Percentiles rank a stretch among this genome's conserved stretches.
Conservation (phyloP, 1,140 invertebrate species). For the Atopsyche davidsoni region DNA sequence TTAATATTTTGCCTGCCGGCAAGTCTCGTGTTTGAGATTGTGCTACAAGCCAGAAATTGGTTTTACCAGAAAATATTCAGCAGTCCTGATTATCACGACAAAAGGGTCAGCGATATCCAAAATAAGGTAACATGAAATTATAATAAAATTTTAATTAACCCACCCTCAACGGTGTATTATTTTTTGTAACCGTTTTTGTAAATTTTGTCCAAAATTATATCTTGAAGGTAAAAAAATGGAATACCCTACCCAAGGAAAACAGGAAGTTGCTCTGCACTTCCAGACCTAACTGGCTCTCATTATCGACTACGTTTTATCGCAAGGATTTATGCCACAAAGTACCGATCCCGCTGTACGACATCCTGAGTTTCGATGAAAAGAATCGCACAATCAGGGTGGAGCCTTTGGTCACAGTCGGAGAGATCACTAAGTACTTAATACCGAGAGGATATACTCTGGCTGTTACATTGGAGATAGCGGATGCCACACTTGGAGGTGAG, state of each 20-base stretch:
- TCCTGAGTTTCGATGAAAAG: conserved; percentile 61
- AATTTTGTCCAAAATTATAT: neutral
- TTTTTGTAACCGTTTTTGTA: neutral
- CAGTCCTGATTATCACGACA: conserved; percentile 47
- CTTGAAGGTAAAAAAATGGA: conserved; percentile 56
- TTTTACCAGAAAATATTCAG: conserved; percentile 43
- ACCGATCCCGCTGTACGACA: conserved; percentile 58
- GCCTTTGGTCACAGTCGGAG: conserved; percentile 76
- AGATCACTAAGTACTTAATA: conserved; percentile 65
- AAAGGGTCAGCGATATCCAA: conserved; percentile 54
- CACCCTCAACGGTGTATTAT: too few species aligned
- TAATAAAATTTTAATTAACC: conserved; percentile 1
- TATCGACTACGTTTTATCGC: conserved; percentile 61
- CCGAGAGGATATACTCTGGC: conserved; percentile 72
- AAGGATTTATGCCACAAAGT: conserved; percentile 59
- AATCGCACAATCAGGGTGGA: conserved; percentile 65
- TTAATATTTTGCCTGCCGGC: conserved; percentile 60
- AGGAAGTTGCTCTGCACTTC: conserved; percentile 57
- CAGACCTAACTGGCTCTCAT: conserved; percentile 60
- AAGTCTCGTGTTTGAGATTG: conserved; percentile 55
- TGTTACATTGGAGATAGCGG: conserved; percentile 74
- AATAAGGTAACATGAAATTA: conserved; percentile 33
- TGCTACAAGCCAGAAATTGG: conserved; percentile 44
- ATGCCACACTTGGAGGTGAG: conserved; percentile 65
- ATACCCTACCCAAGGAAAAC: conserved; percentile 44